phyloP scores from a whole-genome alignment of 2,888 invertebrate genomes.

The Epinotia ramella region DNA sequence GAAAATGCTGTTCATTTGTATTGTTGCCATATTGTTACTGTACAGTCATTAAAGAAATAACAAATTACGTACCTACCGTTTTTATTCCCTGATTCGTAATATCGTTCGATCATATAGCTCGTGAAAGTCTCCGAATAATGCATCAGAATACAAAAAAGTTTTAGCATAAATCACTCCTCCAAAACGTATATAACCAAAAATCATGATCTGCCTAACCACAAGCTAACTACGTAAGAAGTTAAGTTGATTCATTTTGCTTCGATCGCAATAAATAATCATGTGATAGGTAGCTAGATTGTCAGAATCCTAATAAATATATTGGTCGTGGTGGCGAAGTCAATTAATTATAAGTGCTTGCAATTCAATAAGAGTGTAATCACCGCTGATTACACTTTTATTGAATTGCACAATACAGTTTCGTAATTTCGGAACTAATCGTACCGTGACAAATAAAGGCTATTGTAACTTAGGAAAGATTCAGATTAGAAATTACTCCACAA shows the following conservation, averaged over 20 bases:
- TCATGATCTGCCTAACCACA: not conserved
- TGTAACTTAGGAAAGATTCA: conserved; percentile 15
- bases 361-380: conserved; percentile 28
- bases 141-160: not conserved
- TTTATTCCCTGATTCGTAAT: not conserved
- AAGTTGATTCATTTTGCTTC: not conserved
- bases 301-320: conserved; percentile 4
- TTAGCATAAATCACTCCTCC: not conserved
- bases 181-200: not conserved
- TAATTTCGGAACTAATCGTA: conserved; percentile 43
- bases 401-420: conserved; percentile 28
- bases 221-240: not conserved
- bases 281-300: conserved; percentile 1
- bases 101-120: not conserved
- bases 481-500: conserved; percentile 25
- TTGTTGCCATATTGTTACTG: conserved; percentile 51
- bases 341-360: conserved; percentile 29
- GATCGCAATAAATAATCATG: conserved; percentile 3
- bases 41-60: not conserved
- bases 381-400: not conserved
- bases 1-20: conserved; percentile 41
- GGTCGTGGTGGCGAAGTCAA: not conserved
- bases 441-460: conserved; percentile 34
- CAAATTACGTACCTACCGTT: not conserved
- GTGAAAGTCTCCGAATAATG: not conserved